Conservation (phyloP, 1,140 invertebrate species). For the Heterodera carotae region DNA sequence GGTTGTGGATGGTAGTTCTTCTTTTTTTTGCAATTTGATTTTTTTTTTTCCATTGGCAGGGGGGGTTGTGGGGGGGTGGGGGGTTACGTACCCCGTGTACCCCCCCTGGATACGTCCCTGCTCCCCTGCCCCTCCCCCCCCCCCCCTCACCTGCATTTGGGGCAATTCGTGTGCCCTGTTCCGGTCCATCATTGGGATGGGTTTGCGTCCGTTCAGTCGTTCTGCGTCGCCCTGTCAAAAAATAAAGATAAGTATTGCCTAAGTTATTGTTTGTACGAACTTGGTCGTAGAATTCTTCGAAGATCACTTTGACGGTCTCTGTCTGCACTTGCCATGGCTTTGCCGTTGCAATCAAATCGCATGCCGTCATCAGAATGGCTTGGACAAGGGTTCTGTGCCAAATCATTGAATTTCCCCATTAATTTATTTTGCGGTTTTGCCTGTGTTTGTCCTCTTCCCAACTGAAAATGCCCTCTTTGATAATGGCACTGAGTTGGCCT, state of each 20-base stretch:
- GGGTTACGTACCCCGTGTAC: no score
- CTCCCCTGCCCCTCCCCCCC: no score
- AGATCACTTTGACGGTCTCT: slow-evolving; percentile 79
- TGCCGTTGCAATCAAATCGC: slow-evolving; percentile 79
- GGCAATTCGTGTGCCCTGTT: slow-evolving; percentile 75
- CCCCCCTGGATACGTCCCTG: no score
- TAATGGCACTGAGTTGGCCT: slow-evolving; percentile 67
- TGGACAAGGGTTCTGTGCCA: slow-evolving; percentile 72
- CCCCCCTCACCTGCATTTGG: slow-evolving; percentile 37
- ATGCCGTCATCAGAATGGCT: slow-evolving; percentile 79
- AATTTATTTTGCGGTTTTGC: slow-evolving; percentile 16
- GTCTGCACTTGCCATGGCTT: slow-evolving; percentile 84
- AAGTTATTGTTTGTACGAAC: slow-evolving; percentile 64
- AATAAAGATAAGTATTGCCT: neutral
- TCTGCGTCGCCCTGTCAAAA: slow-evolving; percentile 74
- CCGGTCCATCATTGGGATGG: slow-evolving; percentile 82
- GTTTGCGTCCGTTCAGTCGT: slow-evolving; percentile 72
- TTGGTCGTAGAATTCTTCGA: slow-evolving; percentile 83
- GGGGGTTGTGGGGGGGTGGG: no score
- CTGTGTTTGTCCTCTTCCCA: slow-evolving; percentile 55
- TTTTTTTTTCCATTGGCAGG: no score
- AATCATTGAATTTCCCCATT: neutral
- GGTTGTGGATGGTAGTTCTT: no score
- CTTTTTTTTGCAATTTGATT: no score
- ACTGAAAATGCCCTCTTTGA: slow-evolving; percentile 50